phyloP scores from a whole-genome alignment of 2,113 vertebrate species.

The Jaculus jaculus region DNA sequence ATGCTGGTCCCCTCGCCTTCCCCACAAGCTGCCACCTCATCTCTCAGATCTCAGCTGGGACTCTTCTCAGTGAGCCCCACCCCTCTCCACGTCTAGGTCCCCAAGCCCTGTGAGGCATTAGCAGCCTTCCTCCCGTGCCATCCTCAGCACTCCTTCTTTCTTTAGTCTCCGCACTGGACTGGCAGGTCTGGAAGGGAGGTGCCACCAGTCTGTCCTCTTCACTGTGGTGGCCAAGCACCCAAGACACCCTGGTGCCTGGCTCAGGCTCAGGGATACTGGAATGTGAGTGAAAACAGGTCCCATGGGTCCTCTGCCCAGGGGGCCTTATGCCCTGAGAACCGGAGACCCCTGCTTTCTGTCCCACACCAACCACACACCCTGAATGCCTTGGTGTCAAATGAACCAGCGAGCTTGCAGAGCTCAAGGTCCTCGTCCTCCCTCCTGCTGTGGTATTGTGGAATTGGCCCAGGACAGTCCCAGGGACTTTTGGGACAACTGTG shows the following conservation, averaged over 20 bases:
- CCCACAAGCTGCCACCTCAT: too few species aligned
- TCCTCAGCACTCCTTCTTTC: background rate
- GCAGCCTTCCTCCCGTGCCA: background rate
- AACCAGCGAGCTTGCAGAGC: background rate
- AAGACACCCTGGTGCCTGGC: rapidly evolving
- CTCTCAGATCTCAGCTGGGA: background rate
- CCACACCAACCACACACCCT: background rate
- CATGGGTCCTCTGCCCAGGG: background rate
- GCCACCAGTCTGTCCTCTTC: background rate
- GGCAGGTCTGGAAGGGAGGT: background rate
- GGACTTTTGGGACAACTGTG: background rate
- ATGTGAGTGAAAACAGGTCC: background rate
- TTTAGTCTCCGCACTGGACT: rapidly evolving
- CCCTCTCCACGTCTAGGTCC: too few species aligned
- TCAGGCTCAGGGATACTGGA: background rate
- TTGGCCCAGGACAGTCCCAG: background rate
- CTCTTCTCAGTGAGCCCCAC: background rate
- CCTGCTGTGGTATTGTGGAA: too few species aligned
- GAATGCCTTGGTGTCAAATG: too few species aligned
- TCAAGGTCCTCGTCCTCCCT: too few species aligned
- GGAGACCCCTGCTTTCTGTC: background rate
- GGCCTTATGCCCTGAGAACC: background rate
- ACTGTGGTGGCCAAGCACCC: rapidly evolving
- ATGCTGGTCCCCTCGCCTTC: background rate
- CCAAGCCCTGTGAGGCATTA: too few species aligned